Evolutionary conservation across 2,888 invertebrate genomes (phyloP).

Genomic region (Sesia apiformis): DNA sequence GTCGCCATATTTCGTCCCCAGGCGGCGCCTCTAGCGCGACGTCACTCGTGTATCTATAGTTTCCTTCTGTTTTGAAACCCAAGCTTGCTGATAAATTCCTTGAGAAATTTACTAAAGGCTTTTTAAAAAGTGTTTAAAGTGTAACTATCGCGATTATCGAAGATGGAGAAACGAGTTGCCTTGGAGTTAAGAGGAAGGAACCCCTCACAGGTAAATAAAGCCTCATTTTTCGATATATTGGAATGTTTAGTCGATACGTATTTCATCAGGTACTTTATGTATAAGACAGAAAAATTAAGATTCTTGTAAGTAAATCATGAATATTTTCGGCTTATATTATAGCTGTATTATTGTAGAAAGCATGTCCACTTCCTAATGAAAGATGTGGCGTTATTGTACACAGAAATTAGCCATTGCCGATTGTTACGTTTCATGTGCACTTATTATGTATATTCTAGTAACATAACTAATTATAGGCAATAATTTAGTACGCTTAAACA

Average conservation of each 20-base stretch:
- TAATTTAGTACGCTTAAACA: neutral
- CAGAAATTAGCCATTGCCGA: constrained; percentile 66
- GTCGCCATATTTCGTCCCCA: constrained; percentile 42
- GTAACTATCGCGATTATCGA: constrained; percentile 32
- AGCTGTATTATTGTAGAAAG: constrained; percentile 12
- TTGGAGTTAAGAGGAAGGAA: constrained; percentile 94
- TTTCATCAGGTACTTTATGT: constrained; percentile 48
- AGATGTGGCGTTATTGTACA: constrained; percentile 65
- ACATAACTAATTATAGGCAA: neutral
- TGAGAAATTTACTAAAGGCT: constrained; percentile 48
- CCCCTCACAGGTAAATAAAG: constrained; percentile 87
- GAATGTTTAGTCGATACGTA: constrained; percentile 74
- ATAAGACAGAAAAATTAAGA: constrained; percentile 31
- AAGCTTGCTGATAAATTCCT: constrained; percentile 69
- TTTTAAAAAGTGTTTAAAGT: constrained; percentile 40
- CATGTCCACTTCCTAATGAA: constrained; percentile 23
- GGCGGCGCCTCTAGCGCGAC: constrained; percentile 62
- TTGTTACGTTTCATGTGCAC: constrained; percentile 67
- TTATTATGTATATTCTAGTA: constrained; percentile 11
- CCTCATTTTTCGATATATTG: constrained; percentile 48
- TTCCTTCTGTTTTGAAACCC: constrained; percentile 76
- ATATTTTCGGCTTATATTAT: constrained; percentile 8
- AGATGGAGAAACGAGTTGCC: constrained; percentile 96
- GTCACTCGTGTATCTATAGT: constrained; percentile 73
- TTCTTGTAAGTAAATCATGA: constrained; percentile 17